These are phyloP conservation scores for Himantopus leucocephalus DNA, from an alignment of 2,113 vertebrate genomes.

Conservation along the genomic window DNA sequence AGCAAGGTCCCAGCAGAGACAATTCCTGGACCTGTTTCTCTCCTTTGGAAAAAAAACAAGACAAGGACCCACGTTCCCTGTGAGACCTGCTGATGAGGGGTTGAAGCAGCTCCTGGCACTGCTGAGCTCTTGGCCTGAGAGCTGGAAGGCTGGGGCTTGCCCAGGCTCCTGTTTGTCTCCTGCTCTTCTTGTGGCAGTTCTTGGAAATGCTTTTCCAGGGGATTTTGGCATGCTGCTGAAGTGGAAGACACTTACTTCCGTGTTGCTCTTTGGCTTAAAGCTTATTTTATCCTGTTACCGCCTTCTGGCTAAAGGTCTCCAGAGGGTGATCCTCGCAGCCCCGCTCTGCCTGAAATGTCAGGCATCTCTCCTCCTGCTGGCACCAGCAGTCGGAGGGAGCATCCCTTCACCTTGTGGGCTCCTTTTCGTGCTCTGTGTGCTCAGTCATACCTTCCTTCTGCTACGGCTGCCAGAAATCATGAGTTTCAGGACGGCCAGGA, in stretches of 20 bases:
- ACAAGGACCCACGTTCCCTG: neutral
- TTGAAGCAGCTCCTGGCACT: neutral
- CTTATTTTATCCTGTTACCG: neutral
- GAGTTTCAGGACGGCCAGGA: neutral
- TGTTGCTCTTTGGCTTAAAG: neutral
- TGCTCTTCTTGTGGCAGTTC: neutral
- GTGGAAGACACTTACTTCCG: neutral
- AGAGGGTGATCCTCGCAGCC: neutral
- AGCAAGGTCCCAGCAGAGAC: neutral
- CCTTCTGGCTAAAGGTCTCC: neutral
- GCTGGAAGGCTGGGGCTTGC: neutral
- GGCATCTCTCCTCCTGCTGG: neutral
- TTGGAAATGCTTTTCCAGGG: neutral
- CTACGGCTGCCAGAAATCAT: neutral
- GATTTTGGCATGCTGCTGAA: neutral
- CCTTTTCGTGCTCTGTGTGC: neutral
- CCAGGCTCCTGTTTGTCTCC: neutral
- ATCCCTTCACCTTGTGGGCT: neutral
- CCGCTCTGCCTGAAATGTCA: neutral
- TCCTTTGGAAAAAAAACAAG: neutral
- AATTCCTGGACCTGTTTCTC: neutral
- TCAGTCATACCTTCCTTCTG: neutral
- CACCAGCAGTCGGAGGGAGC: neutral
- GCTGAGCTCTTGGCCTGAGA: neutral
- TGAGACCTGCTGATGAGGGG: neutral